Base-by-base conservation (phyloP, 2,888 invertebrate species). In the Rotaria macrura region DNA sequence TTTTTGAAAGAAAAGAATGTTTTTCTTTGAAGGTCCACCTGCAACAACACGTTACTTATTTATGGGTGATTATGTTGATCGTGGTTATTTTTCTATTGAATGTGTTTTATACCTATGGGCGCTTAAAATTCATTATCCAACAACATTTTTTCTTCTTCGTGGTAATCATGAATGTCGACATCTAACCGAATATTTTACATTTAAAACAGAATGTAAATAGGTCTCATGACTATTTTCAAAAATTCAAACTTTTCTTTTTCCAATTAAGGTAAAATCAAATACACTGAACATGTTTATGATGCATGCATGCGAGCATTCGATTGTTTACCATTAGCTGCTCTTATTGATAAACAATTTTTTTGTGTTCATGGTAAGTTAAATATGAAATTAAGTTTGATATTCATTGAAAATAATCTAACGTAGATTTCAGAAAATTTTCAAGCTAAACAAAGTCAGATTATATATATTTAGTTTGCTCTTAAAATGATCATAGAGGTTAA, bases 1-100 rank as follows among this genome's bases (percentile, higher is more conserved):
- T 25, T 55, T n/a, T 54, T n/a, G 12, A 57, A 29, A 29, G 10
- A 57, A 12, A 57, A 57, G 1, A 57, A 57, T 55, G 25, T 14
- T 57, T 57, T 57, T 25, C n/a, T 25, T 65, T 29, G n/a, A 29
- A 79, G 79, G 79, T 43, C 34, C 65, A 52, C 84, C 84, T 38
- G 54, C 74, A 47, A 40, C 65, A n/a, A 72, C 49, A 34, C 84
- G 84, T 29, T 85, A 85, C 79, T 47, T 85, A 52, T 85, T 85
- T 83, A 74, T 85, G 84, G 85, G 85, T 84, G 85, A 85, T 55
- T 85, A 84, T 85, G 85, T 85, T 29, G 85, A 85, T 40, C 55
- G 85, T 34, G 85, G 85, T 74, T 34, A 74, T n/a, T 85, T 85
- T 55, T 57, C 84, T 47, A 84, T 85, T 43, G 85, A 85, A 47